These are phyloP conservation scores for Sycon ciliatum DNA, from an alignment of 37 sponge, comb jelly and placozoan genomes.

Conservation along the genomic window DNA sequence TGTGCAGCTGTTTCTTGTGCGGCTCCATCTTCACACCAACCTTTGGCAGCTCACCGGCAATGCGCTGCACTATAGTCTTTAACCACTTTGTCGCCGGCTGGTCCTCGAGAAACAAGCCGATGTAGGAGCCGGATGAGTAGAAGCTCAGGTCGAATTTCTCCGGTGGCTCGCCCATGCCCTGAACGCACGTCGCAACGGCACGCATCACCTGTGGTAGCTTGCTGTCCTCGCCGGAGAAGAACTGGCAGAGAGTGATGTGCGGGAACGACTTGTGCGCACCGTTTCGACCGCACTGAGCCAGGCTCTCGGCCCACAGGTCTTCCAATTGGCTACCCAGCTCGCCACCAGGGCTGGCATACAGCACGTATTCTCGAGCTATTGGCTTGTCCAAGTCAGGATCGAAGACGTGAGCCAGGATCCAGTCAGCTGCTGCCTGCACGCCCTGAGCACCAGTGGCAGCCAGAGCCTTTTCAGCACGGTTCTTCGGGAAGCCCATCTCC, in stretches of 20 bases:
- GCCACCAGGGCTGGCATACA: constrained; percentile 71
- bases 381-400: constrained; percentile 71
- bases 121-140: constrained; percentile 60
- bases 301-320: constrained; percentile 51
- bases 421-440: constrained; percentile 73
- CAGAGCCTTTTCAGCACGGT: constrained; percentile 84
- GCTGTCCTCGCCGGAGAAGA: constrained; percentile 35
- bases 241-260: constrained; percentile 82
- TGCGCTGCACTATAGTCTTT: constrained; percentile 40
- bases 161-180: constrained; percentile 21
- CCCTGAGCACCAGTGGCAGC: constrained; percentile 76
- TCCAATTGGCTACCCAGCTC: constrained; percentile 58
- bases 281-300: constrained; percentile 51
- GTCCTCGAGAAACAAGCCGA: constrained; percentile 78
- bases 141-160: constrained; percentile 42
- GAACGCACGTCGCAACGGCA: not conserved
- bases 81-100: constrained; percentile 57
- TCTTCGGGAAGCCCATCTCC: constrained; percentile 75
- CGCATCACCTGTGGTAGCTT: not conserved
- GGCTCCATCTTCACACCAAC: constrained; percentile 62
- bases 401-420: constrained; percentile 71
- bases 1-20: constrained; percentile 66
- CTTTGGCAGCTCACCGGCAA: constrained; percentile 53
- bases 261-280: constrained; percentile 83
- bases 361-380: constrained; percentile 58